phyloP scores from a whole-genome alignment of 2,888 invertebrate species.

The Philopedon plagiatum region DNA sequence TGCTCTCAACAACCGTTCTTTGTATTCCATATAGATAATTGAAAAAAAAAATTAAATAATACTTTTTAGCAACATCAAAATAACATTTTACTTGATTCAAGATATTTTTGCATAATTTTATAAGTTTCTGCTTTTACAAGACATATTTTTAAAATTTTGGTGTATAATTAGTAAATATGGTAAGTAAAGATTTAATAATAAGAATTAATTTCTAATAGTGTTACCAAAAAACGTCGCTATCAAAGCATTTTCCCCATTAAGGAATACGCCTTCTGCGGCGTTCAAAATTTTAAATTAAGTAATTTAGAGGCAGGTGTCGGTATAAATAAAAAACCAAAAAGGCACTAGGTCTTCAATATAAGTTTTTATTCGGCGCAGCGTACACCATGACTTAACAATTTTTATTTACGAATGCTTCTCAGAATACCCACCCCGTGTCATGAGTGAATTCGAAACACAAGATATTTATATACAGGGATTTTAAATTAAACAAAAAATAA shows the following conservation, averaged over 20 bases:
- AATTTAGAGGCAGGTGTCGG: constrained; percentile 58
- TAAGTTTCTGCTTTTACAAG: no score
- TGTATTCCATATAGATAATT: no score
- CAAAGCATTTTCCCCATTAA: constrained; percentile 42
- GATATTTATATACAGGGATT: constrained; percentile 22
- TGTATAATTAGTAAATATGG: no score
- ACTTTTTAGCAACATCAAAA: no score
- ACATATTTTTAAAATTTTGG: no score
- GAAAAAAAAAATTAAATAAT: no score
- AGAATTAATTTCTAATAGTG: background rate
- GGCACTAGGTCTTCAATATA: constrained; percentile 52
- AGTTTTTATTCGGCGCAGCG: constrained; percentile 52
- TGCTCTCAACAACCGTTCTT: no score
- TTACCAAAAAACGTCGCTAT: constrained; percentile 7
- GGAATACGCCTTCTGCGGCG: constrained; percentile 36
- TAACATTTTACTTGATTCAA: no score
- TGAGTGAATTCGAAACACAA: constrained; percentile 28
- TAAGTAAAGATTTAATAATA: constrained; percentile 8
- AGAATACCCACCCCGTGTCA: constrained; percentile 51
- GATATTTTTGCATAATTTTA: no score
- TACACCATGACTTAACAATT: constrained; percentile 52
- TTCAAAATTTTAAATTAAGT: constrained; percentile 57
- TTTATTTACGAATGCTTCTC: constrained; percentile 49
- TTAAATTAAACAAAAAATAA: no score
- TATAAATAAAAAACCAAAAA: constrained; percentile 49